Conservation (phyloP, 2,888 invertebrate genomes). For the Oligia strigilis region DNA sequence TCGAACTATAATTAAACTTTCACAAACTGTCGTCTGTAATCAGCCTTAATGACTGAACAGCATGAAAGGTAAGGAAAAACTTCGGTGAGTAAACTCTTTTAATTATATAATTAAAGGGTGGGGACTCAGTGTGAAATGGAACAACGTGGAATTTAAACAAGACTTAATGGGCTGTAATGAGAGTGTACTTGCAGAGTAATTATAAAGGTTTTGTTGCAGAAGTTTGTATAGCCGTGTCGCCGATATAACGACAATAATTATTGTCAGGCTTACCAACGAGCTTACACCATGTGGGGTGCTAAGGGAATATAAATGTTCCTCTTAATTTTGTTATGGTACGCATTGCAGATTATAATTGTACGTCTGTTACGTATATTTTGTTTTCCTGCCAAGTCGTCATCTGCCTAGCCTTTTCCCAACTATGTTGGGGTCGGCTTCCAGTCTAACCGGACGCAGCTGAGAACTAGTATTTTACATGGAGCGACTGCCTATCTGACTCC, state of each 20-base stretch:
- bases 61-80: conserved; percentile 49
- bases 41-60: conserved; percentile 45
- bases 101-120: conserved; percentile 76
- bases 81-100: conserved; percentile 65
- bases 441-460: too few species aligned
- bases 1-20: conserved; percentile 10
- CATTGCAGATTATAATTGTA: conserved; percentile 25
- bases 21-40: conserved; percentile 21
- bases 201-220: conserved; percentile 49
- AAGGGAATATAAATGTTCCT: conserved; percentile 35
- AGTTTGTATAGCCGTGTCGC: conserved; percentile 48
- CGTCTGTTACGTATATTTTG: neutral
- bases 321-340: conserved; percentile 4
- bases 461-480: too few species aligned
- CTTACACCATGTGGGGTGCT: neutral
- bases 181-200: conserved; percentile 53
- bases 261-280: conserved; percentile 4
- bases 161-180: conserved; percentile 45
- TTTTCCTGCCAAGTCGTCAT: neutral
- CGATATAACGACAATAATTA: conserved; percentile 44
- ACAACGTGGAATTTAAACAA: conserved; percentile 40
- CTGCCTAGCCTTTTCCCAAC: too few species aligned
- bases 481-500: too few species aligned
- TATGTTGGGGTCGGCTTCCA: too few species aligned
- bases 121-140: conserved; percentile 22